Evolutionary conservation across 2,113 vertebrate species (phyloP).

Genomic region (Python bivittatus): DNA sequence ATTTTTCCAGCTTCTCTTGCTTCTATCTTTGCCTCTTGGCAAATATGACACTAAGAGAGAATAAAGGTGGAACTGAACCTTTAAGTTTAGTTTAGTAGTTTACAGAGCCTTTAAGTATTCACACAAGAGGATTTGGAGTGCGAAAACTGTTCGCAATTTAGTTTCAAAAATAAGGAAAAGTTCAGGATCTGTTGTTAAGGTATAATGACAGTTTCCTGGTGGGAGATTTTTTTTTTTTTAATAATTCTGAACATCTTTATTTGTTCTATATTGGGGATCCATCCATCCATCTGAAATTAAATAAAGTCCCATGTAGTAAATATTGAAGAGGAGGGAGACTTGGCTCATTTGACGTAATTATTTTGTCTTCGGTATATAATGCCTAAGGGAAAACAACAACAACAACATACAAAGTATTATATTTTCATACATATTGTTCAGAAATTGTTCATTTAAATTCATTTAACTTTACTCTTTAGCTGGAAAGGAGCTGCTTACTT

Average conservation of each 20-base stretch:
- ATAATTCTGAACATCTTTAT: background rate
- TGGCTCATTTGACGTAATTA: background rate
- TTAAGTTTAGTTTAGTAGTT: background rate
- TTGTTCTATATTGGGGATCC: background rate
- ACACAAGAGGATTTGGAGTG: background rate
- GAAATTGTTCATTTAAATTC: background rate
- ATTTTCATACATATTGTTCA: background rate
- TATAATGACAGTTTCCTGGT: background rate
- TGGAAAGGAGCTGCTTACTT: background rate
- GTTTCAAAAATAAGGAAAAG: background rate
- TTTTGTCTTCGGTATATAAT: background rate
- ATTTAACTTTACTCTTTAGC: background rate
- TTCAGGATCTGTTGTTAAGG: background rate
- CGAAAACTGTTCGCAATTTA: background rate
- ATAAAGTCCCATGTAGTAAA: background rate
- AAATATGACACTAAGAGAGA: background rate
- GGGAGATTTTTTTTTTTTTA: background rate
- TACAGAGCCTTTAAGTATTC: background rate
- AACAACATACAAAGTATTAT: background rate
- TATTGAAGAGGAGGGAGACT: background rate
- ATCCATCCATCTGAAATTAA: background rate
- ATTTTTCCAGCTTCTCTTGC: background rate
- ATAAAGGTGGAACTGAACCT: background rate
- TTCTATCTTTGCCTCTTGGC: background rate
- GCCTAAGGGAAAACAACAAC: conserved; percentile 31